Base-by-base conservation (phyloP, 1,140 invertebrate species). In the Littorina saxatilis region DNA sequence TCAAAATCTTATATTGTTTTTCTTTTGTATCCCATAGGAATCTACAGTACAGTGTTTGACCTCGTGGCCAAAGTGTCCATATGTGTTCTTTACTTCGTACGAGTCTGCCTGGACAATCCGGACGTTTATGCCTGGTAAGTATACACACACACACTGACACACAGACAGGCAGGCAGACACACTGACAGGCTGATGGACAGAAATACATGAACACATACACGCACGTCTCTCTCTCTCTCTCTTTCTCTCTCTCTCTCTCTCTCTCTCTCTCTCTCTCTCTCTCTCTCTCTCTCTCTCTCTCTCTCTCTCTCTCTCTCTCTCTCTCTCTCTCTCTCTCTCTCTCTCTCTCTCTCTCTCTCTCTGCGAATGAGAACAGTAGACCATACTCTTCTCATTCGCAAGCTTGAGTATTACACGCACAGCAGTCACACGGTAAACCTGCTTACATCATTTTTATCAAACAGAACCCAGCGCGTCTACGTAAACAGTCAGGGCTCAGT, bases 71-170 rank as follows among this genome's bases (percentile, higher is more conserved):
- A 85, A 68, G 76, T 70, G 20, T 32, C 85, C 11, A 68, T 85
- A 11, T 88, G 87, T 74, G 17, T 83, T 20, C 66, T 87, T 39
- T 88, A 88, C 80, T 73, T 86, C 20, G 73, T 84, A 5, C 72
- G 87, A 37, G 83, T 88, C 27, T 76, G 80, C 29, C 40, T 88
- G 11, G 87, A 88, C 77, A 77, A 87, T 50, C 79, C 68, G 3
- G 70, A 77, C 15, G 55, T 72, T 2, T 88, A 87, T 82, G 82
- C 86, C 27, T 88, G 87, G 87, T 88, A 66, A n/a, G 27, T 27
- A 66, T n/a, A 58, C 7, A 58, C 55, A 58, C 55, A 58, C 55
- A 58, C n/a, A n/a, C n/a, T n/a, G n/a, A n/a, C n/a, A n/a, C n/a
- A n/a, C n/a, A n/a, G n/a, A n/a, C n/a, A n/a, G n/a, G n/a, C n/a